phyloP scores from a whole-genome alignment of 2,888 invertebrate genomes.

The Actias luna region DNA sequence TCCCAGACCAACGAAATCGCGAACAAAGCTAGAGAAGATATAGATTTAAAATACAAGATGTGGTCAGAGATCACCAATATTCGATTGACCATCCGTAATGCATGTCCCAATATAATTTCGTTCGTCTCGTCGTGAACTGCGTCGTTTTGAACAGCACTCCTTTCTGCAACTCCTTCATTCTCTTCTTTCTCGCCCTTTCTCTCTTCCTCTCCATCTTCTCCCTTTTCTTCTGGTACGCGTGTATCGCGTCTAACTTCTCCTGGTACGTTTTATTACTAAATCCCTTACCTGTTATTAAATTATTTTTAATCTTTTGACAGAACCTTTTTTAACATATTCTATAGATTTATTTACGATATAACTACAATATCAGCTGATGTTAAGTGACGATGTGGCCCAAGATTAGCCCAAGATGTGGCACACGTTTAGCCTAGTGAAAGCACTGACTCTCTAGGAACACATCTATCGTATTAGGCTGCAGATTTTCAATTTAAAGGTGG shows the following conservation, averaged over 20 bases:
- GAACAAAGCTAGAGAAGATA: no score
- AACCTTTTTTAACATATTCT: neutral
- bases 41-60: neutral
- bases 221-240: slow-evolving; percentile 8
- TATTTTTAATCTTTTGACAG: neutral
- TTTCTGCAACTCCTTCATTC: slow-evolving; percentile 6
- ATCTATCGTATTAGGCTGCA: no score
- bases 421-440: no score
- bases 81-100: slow-evolving; percentile 55
- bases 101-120: slow-evolving; percentile 26
- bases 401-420: no score
- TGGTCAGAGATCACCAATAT: slow-evolving; percentile 31
- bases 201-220: neutral
- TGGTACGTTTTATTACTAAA: neutral
- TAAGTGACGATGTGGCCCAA: no score
- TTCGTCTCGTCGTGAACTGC: slow-evolving; percentile 9
- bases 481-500: no score
- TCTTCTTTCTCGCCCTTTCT: slow-evolving; percentile 2
- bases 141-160: neutral
- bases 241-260: slow-evolving; percentile 6
- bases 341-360: no score
- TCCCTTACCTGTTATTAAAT: neutral
- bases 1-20: no score
- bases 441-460: no score
- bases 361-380: no score